phyloP scores from a whole-genome alignment of 2,113 vertebrate species.

The Rhynchopsitta pachyrhyncha region DNA sequence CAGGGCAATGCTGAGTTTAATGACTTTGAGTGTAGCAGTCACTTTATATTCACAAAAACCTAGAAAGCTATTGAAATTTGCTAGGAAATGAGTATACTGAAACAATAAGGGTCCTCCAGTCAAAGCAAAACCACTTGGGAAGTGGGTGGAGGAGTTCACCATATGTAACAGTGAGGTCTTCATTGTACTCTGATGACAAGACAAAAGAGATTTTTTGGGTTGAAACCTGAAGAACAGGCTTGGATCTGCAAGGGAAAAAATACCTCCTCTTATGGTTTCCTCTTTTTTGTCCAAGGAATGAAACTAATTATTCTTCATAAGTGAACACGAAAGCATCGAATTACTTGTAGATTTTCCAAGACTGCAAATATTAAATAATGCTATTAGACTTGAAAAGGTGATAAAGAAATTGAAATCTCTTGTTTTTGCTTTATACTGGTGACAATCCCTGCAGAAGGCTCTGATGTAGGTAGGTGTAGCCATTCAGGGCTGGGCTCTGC shows the following conservation, averaged over 20 bases:
- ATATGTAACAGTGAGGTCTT: neutral
- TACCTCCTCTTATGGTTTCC: neutral
- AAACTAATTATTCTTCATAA: neutral
- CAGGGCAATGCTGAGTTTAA: neutral
- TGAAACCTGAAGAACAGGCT: neutral
- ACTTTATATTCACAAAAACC: neutral
- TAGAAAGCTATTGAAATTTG: neutral
- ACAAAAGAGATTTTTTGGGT: neutral
- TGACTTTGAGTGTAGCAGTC: neutral
- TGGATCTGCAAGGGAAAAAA: neutral
- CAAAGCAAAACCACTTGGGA: neutral
- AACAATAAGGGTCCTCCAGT: neutral
- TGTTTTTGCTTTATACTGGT: neutral
- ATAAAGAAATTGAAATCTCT: neutral
- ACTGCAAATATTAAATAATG: neutral
- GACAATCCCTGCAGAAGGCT: neutral
- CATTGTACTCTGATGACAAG: neutral
- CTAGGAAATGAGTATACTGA: neutral
- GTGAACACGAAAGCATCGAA: neutral
- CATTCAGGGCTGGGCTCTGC: neutral
- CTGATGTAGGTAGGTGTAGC: rapidly evolving
- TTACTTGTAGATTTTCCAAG: neutral
- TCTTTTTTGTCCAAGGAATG: neutral
- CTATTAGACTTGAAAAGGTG: neutral
- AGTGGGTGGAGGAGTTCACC: neutral